Base-by-base conservation (phyloP, 2,113 vertebrate species). In the Pardalotus punctatus region DNA sequence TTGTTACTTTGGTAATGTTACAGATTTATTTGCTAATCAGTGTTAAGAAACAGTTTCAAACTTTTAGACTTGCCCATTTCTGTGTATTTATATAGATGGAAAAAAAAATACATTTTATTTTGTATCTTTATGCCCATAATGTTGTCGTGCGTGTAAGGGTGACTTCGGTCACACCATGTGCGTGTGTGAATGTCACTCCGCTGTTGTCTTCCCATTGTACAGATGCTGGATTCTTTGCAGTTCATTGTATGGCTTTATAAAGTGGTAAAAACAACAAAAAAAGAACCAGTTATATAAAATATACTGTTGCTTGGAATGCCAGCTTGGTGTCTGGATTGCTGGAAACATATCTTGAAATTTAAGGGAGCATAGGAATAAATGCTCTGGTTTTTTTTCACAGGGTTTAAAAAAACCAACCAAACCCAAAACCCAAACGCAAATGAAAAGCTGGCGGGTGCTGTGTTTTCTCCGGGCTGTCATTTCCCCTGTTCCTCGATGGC, bases 181-280 rank as follows among this genome's bases (percentile, higher is more conserved):
- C 0, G 65, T 98, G 97, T 98, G 97, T 98, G 98, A 98, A 98
- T 98, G 98, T 98, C 98, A 97, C 96, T 97, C 96, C 64, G 79
- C 97, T 73, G 60, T 96, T 23, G 89, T 94, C 95, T 94, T 96
- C 77, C 95, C 90, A 76, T 98, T 99, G 99, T 99, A 99, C 98
- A 99, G 98, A 98, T 78, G 97, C 97, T 8, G 81, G 93, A 97
- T 97, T 97, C 98, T 98, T 98, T 97, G 98, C 98, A 45, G 97
- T 98, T 98, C 97, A 98, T 98, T 98, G 99, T 99, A 99, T 99
- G 99, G 98, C 99, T 99, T 99, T 98, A 98, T 98, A 98, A 97
- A 98, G 98, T 98, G 98, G 98, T 98, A 98, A 98, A 98, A 97
- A 98, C 98, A 97, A 98, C 29, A 81, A 86, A 76, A 73, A 90